These are phyloP conservation scores for Napeogenes sylphis DNA, from an alignment of 2,888 invertebrate genomes.

Conservation along the genomic window DNA sequence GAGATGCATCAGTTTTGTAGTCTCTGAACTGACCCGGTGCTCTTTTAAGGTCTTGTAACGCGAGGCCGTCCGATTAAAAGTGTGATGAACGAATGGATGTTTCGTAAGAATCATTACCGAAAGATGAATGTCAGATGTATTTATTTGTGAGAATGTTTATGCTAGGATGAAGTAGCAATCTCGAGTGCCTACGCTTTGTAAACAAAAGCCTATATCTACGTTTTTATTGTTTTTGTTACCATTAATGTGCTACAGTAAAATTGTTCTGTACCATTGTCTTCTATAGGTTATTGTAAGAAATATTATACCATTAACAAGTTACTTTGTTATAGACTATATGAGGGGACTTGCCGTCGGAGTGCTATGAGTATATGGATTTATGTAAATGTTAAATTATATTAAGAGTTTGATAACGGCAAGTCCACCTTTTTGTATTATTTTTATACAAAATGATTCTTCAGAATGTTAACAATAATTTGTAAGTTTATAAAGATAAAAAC, in stretches of 20 bases:
- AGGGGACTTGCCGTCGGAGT: conserved; percentile 42
- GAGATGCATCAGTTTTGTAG: conserved; percentile 40
- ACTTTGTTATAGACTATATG: conserved; percentile 67
- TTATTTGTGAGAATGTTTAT: conserved; percentile 76
- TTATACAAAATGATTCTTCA: conserved; percentile 71
- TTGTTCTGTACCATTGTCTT: conserved; percentile 74
- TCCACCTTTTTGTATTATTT: conserved; percentile 71
- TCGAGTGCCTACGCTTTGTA: conserved; percentile 79
- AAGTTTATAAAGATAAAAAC: conserved; percentile 74
- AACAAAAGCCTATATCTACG: conserved; percentile 71
- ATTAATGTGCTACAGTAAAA: conserved; percentile 69
- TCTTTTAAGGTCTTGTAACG: conserved; percentile 69
- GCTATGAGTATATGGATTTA: conserved; percentile 26
- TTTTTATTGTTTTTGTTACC: conserved; percentile 77
- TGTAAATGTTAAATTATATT: conserved; percentile 26
- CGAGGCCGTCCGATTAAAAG: conserved; percentile 68
- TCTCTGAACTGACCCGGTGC: conserved; percentile 75
- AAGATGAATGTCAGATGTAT: conserved; percentile 67
- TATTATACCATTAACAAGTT: conserved; percentile 75
- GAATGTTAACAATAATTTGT: conserved; percentile 77
- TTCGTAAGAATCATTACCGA: conserved; percentile 43
- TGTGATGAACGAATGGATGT: conserved; percentile 49
- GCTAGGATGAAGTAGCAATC: conserved; percentile 74
- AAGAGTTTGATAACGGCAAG: conserved; percentile 36
- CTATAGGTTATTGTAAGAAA: conserved; percentile 69